These are phyloP conservation scores for Tinea pellionella DNA, from an alignment of 2,888 invertebrate species.

Conservation along the genomic window DNA sequence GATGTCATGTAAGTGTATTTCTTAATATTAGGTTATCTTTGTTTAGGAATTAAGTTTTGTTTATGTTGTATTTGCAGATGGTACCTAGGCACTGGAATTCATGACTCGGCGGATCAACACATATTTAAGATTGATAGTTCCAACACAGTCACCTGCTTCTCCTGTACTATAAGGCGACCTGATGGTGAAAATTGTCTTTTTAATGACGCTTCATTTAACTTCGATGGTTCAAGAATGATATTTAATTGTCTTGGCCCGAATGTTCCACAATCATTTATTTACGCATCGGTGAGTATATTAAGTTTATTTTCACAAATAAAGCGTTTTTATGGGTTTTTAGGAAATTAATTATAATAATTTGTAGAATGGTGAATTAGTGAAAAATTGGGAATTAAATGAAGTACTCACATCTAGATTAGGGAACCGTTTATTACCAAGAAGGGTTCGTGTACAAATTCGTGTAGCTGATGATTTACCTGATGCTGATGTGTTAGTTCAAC, in stretches of 20 bases:
- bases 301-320: too few relatives aligned
- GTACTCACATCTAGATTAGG: conserved; percentile 59
- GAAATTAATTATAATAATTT: too few relatives aligned
- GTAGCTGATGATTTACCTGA: conserved; percentile 72
- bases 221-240: conserved; percentile 73
- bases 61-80: conserved; percentile 46
- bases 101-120: conserved; percentile 83
- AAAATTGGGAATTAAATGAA: conserved; percentile 77
- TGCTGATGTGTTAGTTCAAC: conserved; percentile 79
- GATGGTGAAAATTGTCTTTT: conserved; percentile 71
- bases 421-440: conserved; percentile 65
- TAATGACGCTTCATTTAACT: conserved; percentile 77
- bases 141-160: conserved; percentile 73
- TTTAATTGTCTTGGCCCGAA: conserved; percentile 87
- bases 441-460: conserved; percentile 71
- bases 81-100: conserved; percentile 83
- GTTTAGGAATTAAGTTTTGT: not conserved
- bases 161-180: conserved; percentile 74
- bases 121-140: conserved; percentile 76
- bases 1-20: conserved; percentile 75
- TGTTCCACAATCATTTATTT: conserved; percentile 79
- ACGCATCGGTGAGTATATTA: conserved; percentile 52
- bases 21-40: not conserved
- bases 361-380: conserved; percentile 41
- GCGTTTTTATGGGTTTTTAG: not conserved